phyloP scores from a whole-genome alignment of 1,140 invertebrate species.

The Ceratoteleas bidentatus region DNA sequence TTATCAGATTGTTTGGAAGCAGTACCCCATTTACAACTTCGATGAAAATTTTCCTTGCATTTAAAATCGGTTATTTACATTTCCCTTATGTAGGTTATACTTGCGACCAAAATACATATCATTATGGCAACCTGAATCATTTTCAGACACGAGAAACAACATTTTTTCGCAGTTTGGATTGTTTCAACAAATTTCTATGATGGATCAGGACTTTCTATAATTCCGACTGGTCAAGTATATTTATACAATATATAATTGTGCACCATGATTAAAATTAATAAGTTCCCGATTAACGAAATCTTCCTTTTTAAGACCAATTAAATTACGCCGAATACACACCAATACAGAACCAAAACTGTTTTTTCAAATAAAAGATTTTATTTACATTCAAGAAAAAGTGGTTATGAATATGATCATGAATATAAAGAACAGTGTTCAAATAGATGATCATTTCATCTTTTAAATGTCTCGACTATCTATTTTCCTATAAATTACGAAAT shows the following conservation, averaged over 20 bases:
- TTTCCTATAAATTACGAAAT: slow-evolving; percentile 46
- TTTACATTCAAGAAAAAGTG: too few species aligned
- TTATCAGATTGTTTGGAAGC: too few species aligned
- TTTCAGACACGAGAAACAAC: slow-evolving; percentile 16
- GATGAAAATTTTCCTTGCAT: slow-evolving; percentile 4
- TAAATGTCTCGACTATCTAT: slow-evolving; percentile 22
- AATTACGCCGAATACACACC: too few species aligned
- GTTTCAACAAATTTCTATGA: slow-evolving; percentile 4
- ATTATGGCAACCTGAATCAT: slow-evolving; percentile 48
- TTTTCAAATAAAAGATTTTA: too few species aligned
- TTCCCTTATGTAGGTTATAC: slow-evolving; percentile 44
- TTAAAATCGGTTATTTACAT: slow-evolving; percentile 41
- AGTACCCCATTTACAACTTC: too few species aligned
- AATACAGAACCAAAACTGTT: too few species aligned
- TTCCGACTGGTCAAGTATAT: too few species aligned
- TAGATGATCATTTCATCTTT: background rate
- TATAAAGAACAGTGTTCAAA: background rate
- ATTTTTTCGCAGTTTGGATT: slow-evolving; percentile 15
- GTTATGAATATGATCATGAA: too few species aligned
- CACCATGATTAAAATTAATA: too few species aligned
- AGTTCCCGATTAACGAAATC: too few species aligned
- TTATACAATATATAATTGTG: too few species aligned
- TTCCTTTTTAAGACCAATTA: too few species aligned
- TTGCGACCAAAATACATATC: slow-evolving; percentile 55
- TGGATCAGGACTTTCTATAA: background rate